Percentiles rank a stretch among this genome's conserved stretches.
These are phyloP conservation scores for Sternotherus odoratus DNA, from an alignment of 2,797 vertebrate species.

Conservation along the genomic window DNA sequence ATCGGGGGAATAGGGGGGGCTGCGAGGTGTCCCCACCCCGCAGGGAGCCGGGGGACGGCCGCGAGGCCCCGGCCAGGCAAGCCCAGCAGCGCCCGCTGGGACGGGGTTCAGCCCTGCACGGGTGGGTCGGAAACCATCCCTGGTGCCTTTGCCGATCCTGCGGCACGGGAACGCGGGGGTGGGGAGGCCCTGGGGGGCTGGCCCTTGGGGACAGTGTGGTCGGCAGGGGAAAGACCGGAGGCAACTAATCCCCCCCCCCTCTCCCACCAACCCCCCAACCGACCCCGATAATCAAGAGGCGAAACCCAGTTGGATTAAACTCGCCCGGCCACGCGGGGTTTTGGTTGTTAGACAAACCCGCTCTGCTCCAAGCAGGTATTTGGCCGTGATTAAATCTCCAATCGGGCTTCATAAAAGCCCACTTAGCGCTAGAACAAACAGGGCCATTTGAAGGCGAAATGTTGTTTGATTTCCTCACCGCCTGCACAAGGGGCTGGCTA, in stretches of 20 bases:
- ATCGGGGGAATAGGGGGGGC: too few species aligned
- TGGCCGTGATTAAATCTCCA: slow-evolving; percentile 93
- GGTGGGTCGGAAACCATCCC: background rate
- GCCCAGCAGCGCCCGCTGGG: background rate
- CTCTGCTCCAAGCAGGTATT: slow-evolving; percentile 89
- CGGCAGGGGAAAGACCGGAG: background rate
- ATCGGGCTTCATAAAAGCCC: slow-evolving; percentile 94
- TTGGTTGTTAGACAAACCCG: slow-evolving; percentile 82
- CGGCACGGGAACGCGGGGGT: background rate
- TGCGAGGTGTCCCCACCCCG: background rate
- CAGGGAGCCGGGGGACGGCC: background rate
- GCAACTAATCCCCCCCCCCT: background rate
- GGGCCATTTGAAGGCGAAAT: slow-evolving; percentile 88
- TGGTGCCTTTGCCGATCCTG: background rate
- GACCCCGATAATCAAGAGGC: slow-evolving; percentile 11
- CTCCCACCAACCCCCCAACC: background rate
- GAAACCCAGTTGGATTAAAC: slow-evolving; percentile 57
- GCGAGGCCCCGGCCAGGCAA: too few species aligned
- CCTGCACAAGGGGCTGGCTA: slow-evolving; percentile 85
- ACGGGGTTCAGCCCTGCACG: background rate
- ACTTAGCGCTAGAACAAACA: slow-evolving; percentile 97
- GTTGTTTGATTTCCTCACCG: slow-evolving; percentile 92
- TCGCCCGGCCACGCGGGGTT: slow-evolving; percentile 66
- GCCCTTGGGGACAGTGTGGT: background rate
- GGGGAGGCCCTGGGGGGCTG: background rate